phyloP scores from a whole-genome alignment of 2,113 vertebrate genomes.

The Oncorhynchus masou region DNA sequence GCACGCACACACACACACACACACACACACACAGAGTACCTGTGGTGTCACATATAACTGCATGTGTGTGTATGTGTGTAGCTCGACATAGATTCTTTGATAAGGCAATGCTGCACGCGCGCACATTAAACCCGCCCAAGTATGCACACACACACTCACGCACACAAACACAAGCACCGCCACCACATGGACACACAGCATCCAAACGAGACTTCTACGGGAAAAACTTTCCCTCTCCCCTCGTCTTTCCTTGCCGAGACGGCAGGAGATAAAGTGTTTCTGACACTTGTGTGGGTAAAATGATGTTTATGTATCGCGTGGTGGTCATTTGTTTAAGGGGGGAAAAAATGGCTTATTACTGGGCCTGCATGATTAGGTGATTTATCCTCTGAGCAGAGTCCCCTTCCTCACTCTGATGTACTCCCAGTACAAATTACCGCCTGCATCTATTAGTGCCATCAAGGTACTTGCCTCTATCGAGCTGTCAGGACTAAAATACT shows the following conservation, averaged over 20 bases:
- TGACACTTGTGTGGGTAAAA: constrained; percentile 44
- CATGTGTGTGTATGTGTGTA: no score
- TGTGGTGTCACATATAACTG: no score
- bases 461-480: constrained; percentile 56
- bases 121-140: background rate
- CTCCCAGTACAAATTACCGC: constrained; percentile 59
- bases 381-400: background rate
- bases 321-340: constrained; percentile 50
- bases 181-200: background rate
- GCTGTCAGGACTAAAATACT: constrained; percentile 49
- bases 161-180: no score
- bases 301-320: constrained; percentile 46
- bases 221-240: constrained; percentile 22
- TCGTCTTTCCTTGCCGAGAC: background rate
- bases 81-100: no score
- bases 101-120: background rate
- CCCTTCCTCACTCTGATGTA: constrained; percentile 48
- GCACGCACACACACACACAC: no score
- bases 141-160: background rate
- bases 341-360: constrained; percentile 55
- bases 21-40: no score
- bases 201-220: constrained; percentile 2
- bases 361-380: constrained; percentile 36
- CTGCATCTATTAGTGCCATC: constrained; percentile 58
- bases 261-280: constrained; percentile 50